phyloP scores from a whole-genome alignment of 2,888 invertebrate species.

The Papilio elwesi region DNA sequence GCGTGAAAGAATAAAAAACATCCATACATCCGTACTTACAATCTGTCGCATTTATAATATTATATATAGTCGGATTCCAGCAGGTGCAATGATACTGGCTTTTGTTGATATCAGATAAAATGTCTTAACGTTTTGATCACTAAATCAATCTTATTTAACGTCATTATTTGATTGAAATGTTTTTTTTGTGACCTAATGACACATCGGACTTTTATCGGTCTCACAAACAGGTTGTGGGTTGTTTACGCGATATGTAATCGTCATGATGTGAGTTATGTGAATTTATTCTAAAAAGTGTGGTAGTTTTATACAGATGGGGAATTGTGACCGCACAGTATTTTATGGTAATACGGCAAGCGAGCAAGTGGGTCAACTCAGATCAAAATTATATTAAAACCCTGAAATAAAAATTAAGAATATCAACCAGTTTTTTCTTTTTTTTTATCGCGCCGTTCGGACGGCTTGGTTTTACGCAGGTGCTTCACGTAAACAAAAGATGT shows the following conservation, averaged over 20 bases:
- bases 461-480: too few species aligned
- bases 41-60: too few species aligned
- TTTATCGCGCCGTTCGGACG: too few species aligned
- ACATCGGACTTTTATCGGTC: background rate
- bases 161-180: background rate
- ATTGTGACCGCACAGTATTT: background rate
- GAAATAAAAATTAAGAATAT: too few species aligned
- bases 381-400: too few species aligned
- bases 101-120: constrained; percentile 8
- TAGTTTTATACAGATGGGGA: background rate
- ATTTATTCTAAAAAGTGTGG: background rate
- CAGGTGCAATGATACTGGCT: background rate
- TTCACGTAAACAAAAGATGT: too few species aligned
- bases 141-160: constrained; percentile 3
- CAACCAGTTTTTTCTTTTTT: too few species aligned
- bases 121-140: constrained; percentile 9
- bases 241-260: background rate
- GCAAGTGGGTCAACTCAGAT: too few species aligned
- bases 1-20: too few species aligned
- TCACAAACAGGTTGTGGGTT: background rate
- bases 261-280: background rate
- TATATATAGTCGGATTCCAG: background rate
- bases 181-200: constrained; percentile 2
- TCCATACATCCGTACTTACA: too few species aligned
- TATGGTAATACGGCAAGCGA: too few species aligned